Conservation (phyloP, 2,888 invertebrate species). For the Celastrina argiolus region DNA sequence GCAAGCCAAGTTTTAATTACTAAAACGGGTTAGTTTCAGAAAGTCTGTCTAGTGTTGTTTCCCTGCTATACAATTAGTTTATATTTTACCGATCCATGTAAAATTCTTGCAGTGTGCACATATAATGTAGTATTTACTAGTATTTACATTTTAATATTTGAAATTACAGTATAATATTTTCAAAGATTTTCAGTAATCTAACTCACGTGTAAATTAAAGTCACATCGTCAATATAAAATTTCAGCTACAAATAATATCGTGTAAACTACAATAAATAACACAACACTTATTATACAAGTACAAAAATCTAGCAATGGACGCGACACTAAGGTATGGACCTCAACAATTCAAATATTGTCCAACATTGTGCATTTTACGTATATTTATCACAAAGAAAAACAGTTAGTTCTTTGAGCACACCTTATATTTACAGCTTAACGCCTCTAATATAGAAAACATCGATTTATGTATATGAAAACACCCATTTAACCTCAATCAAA, state of each 20-base stretch:
- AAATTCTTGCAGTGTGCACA: background rate
- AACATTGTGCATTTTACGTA: slow-evolving; percentile 72
- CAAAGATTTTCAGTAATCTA: background rate
- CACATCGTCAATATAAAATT: background rate
- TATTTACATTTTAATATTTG: background rate
- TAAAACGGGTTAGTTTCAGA: background rate
- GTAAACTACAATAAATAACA: slow-evolving; percentile 27
- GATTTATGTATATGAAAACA: slow-evolving; percentile 55
- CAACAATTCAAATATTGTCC: slow-evolving; percentile 70
- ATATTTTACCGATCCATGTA: background rate
- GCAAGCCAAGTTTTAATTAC: background rate
- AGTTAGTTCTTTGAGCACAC: slow-evolving; percentile 8
- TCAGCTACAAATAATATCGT: slow-evolving; percentile 15
- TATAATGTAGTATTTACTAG: background rate
- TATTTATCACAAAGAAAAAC: slow-evolving; percentile 62
- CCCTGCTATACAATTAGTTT: background rate
- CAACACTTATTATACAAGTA: slow-evolving; percentile 52
- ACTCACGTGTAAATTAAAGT: background rate
- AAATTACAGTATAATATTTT: too few relatives aligned
- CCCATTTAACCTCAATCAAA: slow-evolving; percentile 45
- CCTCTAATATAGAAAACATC: slow-evolving; percentile 26
- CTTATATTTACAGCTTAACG: slow-evolving; percentile 28
- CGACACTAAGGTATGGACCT: slow-evolving; percentile 68
- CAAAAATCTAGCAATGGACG: slow-evolving; percentile 65
- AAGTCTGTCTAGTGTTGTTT: background rate